A percentile compares a stretch with the other conserved stretches of the same genome.
These are phyloP conservation scores for Amphibalanus amphitrite DNA, from an alignment of 1,140 invertebrate genomes.

Conservation along the genomic window DNA sequence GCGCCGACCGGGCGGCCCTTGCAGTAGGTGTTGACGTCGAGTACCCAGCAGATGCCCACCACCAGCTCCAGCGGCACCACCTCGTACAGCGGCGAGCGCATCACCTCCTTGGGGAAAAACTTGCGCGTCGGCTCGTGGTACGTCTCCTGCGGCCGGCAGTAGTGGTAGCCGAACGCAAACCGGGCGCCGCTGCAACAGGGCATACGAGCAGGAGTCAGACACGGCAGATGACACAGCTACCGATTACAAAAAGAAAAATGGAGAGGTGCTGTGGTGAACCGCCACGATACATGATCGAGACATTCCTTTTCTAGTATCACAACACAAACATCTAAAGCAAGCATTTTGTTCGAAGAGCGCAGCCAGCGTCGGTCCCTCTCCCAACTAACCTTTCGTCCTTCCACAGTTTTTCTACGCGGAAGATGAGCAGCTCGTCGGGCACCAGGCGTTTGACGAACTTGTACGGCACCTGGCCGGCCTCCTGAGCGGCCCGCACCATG, in stretches of 20 bases:
- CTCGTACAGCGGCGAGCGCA: slow-evolving; percentile 81
- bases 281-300: too few species aligned
- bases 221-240: too few species aligned
- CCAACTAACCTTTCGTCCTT: slow-evolving; percentile 51
- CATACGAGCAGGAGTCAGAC: slow-evolving; percentile 12
- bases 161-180: slow-evolving; percentile 92
- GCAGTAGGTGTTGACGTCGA: slow-evolving; percentile 80
- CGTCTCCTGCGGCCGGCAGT: slow-evolving; percentile 87
- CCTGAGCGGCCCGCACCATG: slow-evolving; percentile 28
- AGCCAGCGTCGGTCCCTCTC: too few species aligned
- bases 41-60: slow-evolving; percentile 87
- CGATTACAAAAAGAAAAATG: too few species aligned
- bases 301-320: too few species aligned
- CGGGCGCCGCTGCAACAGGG: slow-evolving; percentile 46
- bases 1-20: slow-evolving; percentile 76
- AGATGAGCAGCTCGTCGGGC: slow-evolving; percentile 79
- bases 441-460: slow-evolving; percentile 63
- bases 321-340: too few species aligned
- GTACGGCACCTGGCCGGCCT: slow-evolving; percentile 51
- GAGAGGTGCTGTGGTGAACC: too few species aligned
- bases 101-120: slow-evolving; percentile 92
- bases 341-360: too few species aligned
- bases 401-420: slow-evolving; percentile 81
- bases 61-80: slow-evolving; percentile 82
- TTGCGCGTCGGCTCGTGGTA: slow-evolving; percentile 90